A percentile compares a stretch with the other conserved stretches of the same genome.
These are phyloP conservation scores for Zosterops hypoxanthus DNA, from an alignment of 2,113 vertebrate species.

Conservation along the genomic window DNA sequence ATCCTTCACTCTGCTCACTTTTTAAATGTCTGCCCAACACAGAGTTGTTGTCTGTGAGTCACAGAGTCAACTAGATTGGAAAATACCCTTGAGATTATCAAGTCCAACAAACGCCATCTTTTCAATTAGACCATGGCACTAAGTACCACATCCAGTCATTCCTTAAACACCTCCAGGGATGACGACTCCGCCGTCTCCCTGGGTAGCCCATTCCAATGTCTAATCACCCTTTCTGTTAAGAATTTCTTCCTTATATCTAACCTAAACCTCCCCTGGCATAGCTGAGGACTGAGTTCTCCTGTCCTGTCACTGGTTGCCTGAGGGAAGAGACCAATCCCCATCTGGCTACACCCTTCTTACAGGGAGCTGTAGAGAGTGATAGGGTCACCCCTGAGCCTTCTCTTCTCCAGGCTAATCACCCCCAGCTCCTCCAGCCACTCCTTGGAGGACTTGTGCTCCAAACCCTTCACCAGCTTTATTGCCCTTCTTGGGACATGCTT, in stretches of 20 bases:
- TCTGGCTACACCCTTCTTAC: background rate
- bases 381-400: background rate
- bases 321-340: background rate
- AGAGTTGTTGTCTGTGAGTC: background rate
- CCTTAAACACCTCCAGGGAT: background rate
- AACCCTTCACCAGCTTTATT: background rate
- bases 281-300: background rate
- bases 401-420: background rate
- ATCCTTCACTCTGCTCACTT: background rate
- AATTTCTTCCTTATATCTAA: background rate
- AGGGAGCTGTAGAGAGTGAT: background rate
- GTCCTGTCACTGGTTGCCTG: background rate
- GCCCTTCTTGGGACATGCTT: background rate
- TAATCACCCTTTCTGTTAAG: background rate
- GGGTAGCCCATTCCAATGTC: background rate
- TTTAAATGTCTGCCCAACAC: background rate
- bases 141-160: background rate
- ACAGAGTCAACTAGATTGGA: background rate
- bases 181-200: fast-evolving
- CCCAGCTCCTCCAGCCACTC: background rate
- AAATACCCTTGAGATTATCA: background rate
- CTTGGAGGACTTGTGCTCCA: background rate
- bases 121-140: background rate
- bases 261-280: background rate
- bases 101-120: background rate